Evolutionary conservation across 2,113 vertebrate species (phyloP).

Genomic region (Nymphicus hollandicus): DNA sequence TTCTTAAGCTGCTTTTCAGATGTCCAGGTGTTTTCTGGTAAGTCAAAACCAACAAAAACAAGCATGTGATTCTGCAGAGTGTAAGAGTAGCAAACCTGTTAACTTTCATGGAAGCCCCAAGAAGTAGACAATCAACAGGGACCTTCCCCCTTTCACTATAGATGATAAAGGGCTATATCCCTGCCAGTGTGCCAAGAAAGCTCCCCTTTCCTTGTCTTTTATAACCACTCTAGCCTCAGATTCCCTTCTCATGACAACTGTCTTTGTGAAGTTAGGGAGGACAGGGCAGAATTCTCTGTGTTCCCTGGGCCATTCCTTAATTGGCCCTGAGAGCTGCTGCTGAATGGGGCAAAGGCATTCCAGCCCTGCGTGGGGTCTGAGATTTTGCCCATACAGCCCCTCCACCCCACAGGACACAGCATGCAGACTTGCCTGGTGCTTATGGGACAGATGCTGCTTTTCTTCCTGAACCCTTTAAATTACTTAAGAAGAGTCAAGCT

Average conservation of each 20-base stretch:
- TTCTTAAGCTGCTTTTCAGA: constrained; percentile 89
- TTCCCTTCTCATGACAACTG: constrained; percentile 3
- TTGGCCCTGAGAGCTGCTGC: not conserved
- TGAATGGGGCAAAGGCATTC: constrained; percentile 28
- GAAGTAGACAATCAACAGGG: not conserved
- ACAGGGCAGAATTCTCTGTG: constrained; percentile 24
- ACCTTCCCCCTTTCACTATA: not conserved
- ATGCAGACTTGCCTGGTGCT: fast-evolving
- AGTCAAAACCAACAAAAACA: constrained; percentile 56
- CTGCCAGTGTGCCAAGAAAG: not conserved
- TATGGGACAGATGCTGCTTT: not conserved
- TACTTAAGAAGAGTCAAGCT: not conserved
- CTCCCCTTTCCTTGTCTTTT: not conserved
- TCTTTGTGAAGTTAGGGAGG: not conserved
- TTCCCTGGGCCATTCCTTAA: constrained; percentile 44
- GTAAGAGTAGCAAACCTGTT: not conserved
- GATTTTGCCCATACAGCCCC: not conserved
- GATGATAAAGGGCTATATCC: not conserved
- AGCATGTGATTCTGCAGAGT: not conserved
- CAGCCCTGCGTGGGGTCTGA: constrained; percentile 27
- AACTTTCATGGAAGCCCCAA: not conserved
- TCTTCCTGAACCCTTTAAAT: not conserved
- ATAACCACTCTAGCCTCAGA: not conserved
- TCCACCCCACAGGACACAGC: not conserved
- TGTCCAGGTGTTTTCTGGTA: constrained; percentile 88